Evolutionary conservation across 1,140 invertebrate genomes (phyloP), one percentile per base, ranked within the genome.

Genomic region (Penaeus japonicus): DNA sequence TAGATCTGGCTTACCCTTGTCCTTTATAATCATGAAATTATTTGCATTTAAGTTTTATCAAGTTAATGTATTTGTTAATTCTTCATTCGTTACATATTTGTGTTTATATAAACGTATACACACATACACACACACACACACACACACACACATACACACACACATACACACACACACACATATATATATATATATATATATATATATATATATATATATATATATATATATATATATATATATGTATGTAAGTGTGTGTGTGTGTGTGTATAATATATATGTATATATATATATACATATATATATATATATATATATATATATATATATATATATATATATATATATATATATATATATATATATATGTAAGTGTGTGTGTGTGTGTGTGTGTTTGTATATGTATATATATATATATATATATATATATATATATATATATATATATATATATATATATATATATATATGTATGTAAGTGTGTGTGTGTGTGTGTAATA

Each of bases 151-250:
- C 18, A 77, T 35, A 77, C 18, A 77, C 18, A 77, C 18, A 77
- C 18, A 77, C 18, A 77, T 35, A 77, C 18, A 77, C 18, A 77
- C 18, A 77, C 18, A 77, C 18, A 77, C 18, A 77, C 18, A 77
- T 35, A 77, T 35, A 77, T 77, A 77, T 77, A 77, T 77, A 35
- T 77, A 35, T 77, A 5, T 27, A 27, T 77, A 27, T 77, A 35
- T 27, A 77, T 77, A 77, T 35, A 77, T 77, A 77, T 35, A 77
- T 35, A 77, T 77, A 77, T 77, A 35, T 77, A 77, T 77, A 77
- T 77, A 35, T 77, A 77, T 77, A 35, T 77, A 77, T 77, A 77
- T 77, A 77, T 77, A 77, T 35, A 77, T 77, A 77, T 77, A 77
- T 77, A 77, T 77, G 32, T 77, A 77, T 77, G 32, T 77, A 77